These are phyloP conservation scores for Apodemus speciosus DNA, from an alignment of 2,113 vertebrate genomes.

Conservation along the genomic window DNA sequence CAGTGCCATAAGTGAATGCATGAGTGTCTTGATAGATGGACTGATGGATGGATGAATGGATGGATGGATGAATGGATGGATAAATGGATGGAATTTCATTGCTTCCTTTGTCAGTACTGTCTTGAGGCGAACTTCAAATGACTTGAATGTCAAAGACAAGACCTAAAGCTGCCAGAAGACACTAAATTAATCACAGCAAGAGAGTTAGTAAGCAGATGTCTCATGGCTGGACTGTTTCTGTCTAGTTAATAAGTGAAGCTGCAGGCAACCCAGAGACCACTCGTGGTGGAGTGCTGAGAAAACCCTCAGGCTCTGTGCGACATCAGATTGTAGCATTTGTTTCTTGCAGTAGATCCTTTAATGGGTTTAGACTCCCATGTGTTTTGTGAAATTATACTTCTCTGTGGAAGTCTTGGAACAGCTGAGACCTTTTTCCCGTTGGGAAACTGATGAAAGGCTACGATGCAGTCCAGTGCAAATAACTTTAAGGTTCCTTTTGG, in stretches of 20 bases:
- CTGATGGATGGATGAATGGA: not conserved
- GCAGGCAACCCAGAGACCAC: not conserved
- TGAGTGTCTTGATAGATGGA: not conserved
- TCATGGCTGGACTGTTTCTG: not conserved
- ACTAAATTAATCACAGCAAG: not conserved
- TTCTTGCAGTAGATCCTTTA: not conserved
- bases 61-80: not conserved
- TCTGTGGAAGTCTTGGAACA: not conserved
- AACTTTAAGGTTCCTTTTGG: not conserved
- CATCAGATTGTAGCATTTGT: not conserved
- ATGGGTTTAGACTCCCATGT: not conserved
- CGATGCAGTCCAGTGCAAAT: not conserved
- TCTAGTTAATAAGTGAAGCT: not conserved
- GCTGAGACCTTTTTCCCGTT: not conserved
- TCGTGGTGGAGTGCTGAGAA: not conserved
- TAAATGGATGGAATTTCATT: not conserved
- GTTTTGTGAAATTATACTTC: not conserved
- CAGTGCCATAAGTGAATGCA: not conserved
- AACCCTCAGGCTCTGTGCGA: not conserved
- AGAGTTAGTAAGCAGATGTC: not conserved
- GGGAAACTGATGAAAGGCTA: not conserved
- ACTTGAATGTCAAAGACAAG: constrained; percentile 23
- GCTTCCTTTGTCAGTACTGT: constrained; percentile 20
- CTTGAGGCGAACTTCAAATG: not conserved
- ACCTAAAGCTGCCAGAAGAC: not conserved